Conservation (phyloP, 1,140 invertebrate species). For the Ceratina australensis region DNA sequence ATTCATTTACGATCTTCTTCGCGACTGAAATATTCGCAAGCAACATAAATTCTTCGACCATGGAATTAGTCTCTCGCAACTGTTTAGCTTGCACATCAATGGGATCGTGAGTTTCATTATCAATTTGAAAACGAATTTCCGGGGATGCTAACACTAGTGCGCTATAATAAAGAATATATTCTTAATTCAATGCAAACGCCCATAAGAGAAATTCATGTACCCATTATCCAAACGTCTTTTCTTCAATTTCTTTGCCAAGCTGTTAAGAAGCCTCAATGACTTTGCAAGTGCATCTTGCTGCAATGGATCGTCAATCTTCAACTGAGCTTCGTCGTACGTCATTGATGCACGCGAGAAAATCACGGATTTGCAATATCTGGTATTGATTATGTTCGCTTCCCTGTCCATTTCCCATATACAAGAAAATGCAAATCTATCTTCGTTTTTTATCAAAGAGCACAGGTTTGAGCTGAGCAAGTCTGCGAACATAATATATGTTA, state of each 20-base stretch:
- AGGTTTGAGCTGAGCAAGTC: conserved; percentile 95
- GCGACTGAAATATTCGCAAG: conserved; percentile 96
- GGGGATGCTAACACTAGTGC: conserved; percentile 94
- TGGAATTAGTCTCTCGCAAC: conserved; percentile 95
- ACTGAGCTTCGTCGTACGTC: conserved; percentile 97
- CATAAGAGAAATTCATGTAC: conserved; percentile 68
- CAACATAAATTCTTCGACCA: conserved; percentile 99
- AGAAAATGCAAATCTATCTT: conserved; percentile 95
- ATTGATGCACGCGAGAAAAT: conserved; percentile 93
- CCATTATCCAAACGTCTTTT: conserved; percentile 92
- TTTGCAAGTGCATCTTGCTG: conserved; percentile 87
- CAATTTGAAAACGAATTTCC: conserved; percentile 95
- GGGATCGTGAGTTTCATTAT: conserved; percentile 97
- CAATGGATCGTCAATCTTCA: conserved; percentile 91
- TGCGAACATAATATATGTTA: conserved; percentile 72
- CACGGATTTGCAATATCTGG: conserved; percentile 94
- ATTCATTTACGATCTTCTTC: conserved; percentile 89
- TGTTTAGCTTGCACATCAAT: conserved; percentile 95
- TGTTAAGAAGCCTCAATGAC: conserved; percentile 90
- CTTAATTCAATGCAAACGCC: background rate
- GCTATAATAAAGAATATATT: conserved; percentile 78
- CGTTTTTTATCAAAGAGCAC: conserved; percentile 92
- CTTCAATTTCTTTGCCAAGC: conserved; percentile 94
- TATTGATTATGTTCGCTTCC: conserved; percentile 91
- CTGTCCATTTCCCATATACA: conserved; percentile 94